Evolutionary conservation across 2,797 vertebrate genomes (phyloP).

Genomic region (Sebastes hopkinsi): DNA sequence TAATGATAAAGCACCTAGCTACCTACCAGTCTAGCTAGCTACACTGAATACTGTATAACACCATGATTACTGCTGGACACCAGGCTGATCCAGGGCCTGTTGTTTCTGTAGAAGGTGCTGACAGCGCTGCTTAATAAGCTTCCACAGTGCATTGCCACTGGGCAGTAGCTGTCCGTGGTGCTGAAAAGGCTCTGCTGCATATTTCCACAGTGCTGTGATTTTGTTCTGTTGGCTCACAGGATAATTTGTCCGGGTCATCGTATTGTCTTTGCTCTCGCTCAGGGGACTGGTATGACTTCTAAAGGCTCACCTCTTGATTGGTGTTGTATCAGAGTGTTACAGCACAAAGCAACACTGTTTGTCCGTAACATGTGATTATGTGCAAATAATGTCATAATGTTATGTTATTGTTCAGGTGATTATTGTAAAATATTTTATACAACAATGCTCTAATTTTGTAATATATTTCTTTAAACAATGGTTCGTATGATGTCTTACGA

Average conservation of each 20-base stretch:
- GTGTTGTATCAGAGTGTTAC: neutral
- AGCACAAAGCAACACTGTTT: neutral
- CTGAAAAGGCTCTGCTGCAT: conserved; percentile 54
- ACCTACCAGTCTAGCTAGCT: no score
- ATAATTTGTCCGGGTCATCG: conserved; percentile 20
- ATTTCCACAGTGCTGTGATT: conserved; percentile 30
- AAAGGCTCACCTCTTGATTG: neutral
- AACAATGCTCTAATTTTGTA: neutral
- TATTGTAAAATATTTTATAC: neutral
- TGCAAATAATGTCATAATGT: neutral
- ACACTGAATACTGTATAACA: neutral
- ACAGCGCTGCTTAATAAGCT: conserved; percentile 16
- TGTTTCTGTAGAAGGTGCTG: conserved; percentile 31
- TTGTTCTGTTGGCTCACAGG: conserved; percentile 25
- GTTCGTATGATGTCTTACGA: no score
- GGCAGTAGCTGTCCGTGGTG: conserved; percentile 52
- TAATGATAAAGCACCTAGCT: no score
- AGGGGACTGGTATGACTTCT: neutral
- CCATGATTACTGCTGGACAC: neutral
- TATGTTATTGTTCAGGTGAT: no score
- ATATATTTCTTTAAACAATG: neutral
- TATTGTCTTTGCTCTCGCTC: neutral
- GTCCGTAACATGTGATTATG: neutral
- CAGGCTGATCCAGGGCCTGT: neutral
- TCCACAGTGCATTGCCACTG: conserved; percentile 6